These are phyloP conservation scores for Mesoclemmys tuberculata DNA, from an alignment of 2,113 vertebrate genomes.

Conservation along the genomic window DNA sequence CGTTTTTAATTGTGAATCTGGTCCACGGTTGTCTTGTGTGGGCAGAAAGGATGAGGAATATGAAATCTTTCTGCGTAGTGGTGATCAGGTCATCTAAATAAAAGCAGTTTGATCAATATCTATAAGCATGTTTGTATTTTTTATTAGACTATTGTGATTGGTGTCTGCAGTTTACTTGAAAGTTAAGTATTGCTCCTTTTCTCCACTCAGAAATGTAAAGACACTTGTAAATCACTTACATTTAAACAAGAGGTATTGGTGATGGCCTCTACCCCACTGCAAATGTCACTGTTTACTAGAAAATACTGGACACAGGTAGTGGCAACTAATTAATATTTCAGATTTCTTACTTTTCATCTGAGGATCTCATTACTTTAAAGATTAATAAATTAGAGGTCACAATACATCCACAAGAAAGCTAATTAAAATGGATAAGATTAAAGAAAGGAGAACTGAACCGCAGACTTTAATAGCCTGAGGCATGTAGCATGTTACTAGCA, in stretches of 20 bases:
- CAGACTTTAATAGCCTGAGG: not conserved
- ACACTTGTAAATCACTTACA: not conserved
- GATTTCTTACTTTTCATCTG: not conserved
- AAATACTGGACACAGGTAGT: not conserved
- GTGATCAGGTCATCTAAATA: not conserved
- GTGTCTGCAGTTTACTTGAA: not conserved
- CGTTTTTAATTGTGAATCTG: not conserved
- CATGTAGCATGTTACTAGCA: not conserved
- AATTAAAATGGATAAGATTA: not conserved
- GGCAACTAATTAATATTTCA: not conserved
- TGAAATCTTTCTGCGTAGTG: not conserved
- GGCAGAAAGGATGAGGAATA: not conserved
- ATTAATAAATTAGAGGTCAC: not conserved
- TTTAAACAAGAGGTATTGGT: not conserved
- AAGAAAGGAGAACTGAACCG: not conserved
- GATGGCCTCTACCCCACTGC: not conserved
- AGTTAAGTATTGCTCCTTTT: not conserved
- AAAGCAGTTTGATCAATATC: not conserved
- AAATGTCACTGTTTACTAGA: not conserved
- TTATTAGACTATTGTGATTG: not conserved
- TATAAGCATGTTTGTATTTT: fast-evolving
- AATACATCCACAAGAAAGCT: not conserved
- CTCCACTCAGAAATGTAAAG: not conserved
- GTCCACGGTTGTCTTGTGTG: not conserved
- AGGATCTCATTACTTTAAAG: not conserved